Base-by-base conservation (phyloP, 1,140 invertebrate genomes). In the Sarcophaga peregrina region DNA sequence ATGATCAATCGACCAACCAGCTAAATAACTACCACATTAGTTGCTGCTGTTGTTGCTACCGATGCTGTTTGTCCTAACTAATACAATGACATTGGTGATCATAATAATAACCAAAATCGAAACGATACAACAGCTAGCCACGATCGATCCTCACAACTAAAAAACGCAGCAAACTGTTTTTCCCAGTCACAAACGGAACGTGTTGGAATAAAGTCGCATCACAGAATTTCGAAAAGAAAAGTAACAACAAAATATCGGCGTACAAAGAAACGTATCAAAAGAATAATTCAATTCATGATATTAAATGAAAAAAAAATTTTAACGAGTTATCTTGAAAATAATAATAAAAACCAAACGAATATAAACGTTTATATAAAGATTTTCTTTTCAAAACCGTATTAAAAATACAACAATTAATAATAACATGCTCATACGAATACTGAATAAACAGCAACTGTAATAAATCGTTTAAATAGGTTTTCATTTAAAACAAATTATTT, bases 201-300 rank as follows among this genome's bases (percentile, higher is more conserved):
- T 87, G 85, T 85, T 88, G 86, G 87, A 80, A 85, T 87, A 87
- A 85, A 88, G 88, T 87, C 87, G 88, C 89, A 84, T 86, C 47
- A 78, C 47, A 78, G 37, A 72, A 72, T 17, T 72, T 72, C 17
- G 62, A 72, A 37, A 17, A 68, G 50, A 78, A 52, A 15, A 52
- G 50, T 10, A 78, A 78, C 6, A 48, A 48, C 3, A 47, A 15
- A 52, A 52, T 20, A 78, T 50, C 8, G n/a, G n/a, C 3, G 47
- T 47, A 76, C 13, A 76, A 47, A 48, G 17, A 78, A 17, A 13
- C 73, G 73, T 13, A 58, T 6, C 47, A 81, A 81, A 68, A 62
- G 8, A 72, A 48, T 37, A 37, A 37, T 37, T 37, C 25, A 37
- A 37, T 37, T 37, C 25, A 37, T 37, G 25, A 37, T 80, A 37